Conservation (phyloP, 92 coral and sea anemone species). For the Epizoanthus stellaris region DNA sequence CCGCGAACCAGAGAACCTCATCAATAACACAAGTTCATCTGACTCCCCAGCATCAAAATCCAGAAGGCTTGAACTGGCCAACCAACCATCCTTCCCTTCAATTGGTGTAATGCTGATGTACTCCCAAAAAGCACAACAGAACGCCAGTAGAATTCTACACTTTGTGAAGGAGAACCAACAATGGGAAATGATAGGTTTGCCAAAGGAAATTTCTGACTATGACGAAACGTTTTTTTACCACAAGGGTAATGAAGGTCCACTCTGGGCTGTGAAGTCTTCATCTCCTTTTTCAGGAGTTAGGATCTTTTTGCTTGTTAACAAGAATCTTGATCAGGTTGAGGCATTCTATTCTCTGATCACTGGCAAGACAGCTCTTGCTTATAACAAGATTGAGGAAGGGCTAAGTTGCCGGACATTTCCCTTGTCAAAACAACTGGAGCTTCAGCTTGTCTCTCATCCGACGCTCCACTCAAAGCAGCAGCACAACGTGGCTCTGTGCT, state of each 20-base stretch:
- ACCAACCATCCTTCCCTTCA: slow-evolving; percentile 55
- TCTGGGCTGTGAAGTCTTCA: slow-evolving; percentile 68
- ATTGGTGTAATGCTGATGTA: slow-evolving; percentile 80
- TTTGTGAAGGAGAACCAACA: slow-evolving; percentile 54
- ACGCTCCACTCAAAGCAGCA: slow-evolving; percentile 59
- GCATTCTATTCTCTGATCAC: slow-evolving; percentile 77
- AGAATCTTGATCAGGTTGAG: slow-evolving; percentile 80
- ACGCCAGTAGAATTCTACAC: slow-evolving; percentile 69
- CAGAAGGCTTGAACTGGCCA: slow-evolving; percentile 57
- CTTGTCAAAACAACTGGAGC: slow-evolving; percentile 77
- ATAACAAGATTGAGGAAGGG: slow-evolving; percentile 86
- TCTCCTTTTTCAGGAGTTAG: slow-evolving; percentile 85
- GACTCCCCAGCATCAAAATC: slow-evolving; percentile 75
- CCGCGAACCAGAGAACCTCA: slow-evolving; percentile 78
- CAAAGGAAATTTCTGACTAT: slow-evolving; percentile 67
- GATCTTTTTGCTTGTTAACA: slow-evolving; percentile 75
- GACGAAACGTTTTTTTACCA: slow-evolving; percentile 72
- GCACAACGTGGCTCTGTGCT: slow-evolving; percentile 73
- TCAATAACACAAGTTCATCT: slow-evolving; percentile 64
- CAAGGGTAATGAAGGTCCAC: slow-evolving; percentile 56
- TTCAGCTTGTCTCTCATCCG: slow-evolving; percentile 79
- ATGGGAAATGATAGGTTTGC: slow-evolving; percentile 65
- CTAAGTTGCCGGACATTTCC: slow-evolving; percentile 80
- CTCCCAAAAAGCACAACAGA: slow-evolving; percentile 75
- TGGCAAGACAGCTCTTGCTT: slow-evolving; percentile 79